Evolutionary conservation across 2,888 invertebrate genomes (phyloP).

Genomic region (Drepanosiphum platanoidis): DNA sequence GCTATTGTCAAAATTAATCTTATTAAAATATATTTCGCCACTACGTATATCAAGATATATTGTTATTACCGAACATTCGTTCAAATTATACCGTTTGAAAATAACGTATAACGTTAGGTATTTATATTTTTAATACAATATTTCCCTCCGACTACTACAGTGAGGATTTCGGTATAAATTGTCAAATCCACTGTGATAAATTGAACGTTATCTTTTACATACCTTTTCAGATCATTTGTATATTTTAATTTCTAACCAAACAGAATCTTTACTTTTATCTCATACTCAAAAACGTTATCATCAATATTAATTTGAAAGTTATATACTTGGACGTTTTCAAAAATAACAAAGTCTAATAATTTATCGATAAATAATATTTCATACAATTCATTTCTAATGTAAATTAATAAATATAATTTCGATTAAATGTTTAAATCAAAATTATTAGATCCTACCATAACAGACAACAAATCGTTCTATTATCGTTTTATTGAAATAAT

Average conservation of each 20-base stretch:
- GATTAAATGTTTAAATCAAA: neutral
- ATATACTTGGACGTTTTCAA: neutral
- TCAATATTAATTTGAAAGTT: neutral
- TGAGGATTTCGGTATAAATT: neutral
- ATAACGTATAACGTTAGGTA: neutral
- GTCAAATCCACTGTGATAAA: constrained; percentile 1
- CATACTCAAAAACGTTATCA: no score
- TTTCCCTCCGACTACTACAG: neutral
- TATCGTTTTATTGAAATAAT: neutral
- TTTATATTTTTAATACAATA: neutral
- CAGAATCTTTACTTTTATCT: neutral
- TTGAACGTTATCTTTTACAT: neutral
- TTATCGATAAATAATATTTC: neutral
- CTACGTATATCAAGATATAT: constrained; percentile 20
- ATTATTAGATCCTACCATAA: neutral
- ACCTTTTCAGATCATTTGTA: neutral
- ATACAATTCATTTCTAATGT: neutral
- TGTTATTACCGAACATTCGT: neutral
- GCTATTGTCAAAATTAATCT: neutral
- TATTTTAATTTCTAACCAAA: neutral
- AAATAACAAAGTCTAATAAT: no score
- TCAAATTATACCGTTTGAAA: neutral
- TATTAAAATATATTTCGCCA: constrained; percentile 11
- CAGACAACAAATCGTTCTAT: neutral
- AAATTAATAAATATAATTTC: neutral